Evolutionary conservation across 2,797 vertebrate species (phyloP), one percentile per base, ranked within the genome.

Genomic region (Melanotaenia maccullochi): DNA sequence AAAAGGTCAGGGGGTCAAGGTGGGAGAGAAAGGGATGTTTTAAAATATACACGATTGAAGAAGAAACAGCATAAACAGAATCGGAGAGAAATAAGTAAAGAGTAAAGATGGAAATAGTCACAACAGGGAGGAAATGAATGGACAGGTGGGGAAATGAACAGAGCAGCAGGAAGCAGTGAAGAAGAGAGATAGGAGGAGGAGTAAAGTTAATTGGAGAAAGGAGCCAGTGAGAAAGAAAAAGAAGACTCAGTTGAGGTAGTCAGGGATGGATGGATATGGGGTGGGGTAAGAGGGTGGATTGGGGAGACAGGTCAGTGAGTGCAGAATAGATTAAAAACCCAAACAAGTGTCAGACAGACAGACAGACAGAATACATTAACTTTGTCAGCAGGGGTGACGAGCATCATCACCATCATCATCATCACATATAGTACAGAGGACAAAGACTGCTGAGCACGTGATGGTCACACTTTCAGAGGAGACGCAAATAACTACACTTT

Each of bases 121-220:
- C 47, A 60, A 18, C 3, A 2, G 57, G 47, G 51, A 69, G 44
- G 71, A 72, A 73, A 67, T 8, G 9, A 69, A 73, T 40, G 68
- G 82, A 87, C 88, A 90, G 90, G 86, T 89, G 89, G 86, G 86
- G 82, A 85, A 87, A 85, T 75, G 32, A 81, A 55, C 73, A 63
- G 68, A 79, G 69, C 82, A 80, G 85, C 47, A 57, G 85, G 82
- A 78, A 78, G 76, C 65, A 82, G 71, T 9, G 68, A 70, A 60
- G 76, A 72, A 58, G 85, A 78, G 79, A 60, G 76, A 65, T 80
- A 84, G 71, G 78, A 47, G 62, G 75, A 67, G 81, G 86, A 72
- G 79, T 55, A 51, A 49, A 86, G 66, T 76, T 75, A 84, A 90
- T 87, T 85, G 67, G 73, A 82, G 79, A 78, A 60, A 20, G 62